Evolutionary conservation across 2,113 vertebrate genomes (phyloP).

Genomic region (Oreochromis aureus): DNA sequence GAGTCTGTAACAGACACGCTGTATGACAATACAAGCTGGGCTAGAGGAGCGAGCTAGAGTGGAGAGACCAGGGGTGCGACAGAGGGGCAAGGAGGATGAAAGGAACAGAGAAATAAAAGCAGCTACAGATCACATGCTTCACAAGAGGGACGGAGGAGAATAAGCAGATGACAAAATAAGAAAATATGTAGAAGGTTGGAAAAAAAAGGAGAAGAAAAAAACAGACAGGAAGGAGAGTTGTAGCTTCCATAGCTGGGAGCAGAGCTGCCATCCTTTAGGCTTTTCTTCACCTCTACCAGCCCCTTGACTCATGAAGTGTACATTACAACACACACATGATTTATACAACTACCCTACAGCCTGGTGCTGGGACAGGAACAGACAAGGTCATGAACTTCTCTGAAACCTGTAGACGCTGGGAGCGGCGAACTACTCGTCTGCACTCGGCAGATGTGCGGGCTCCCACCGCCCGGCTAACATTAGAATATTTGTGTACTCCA

Average conservation of each 20-base stretch:
- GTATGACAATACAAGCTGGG: constrained; percentile 1
- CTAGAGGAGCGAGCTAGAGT: not conserved
- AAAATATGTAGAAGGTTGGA: not conserved
- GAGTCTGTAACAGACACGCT: not conserved
- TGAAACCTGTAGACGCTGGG: not conserved
- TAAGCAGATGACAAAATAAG: not conserved
- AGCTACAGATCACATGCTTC: not conserved
- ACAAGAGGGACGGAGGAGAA: not conserved
- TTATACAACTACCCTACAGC: constrained; percentile 4
- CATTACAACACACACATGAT: not conserved
- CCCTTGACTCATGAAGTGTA: constrained; percentile 14
- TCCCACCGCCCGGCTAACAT: not conserved
- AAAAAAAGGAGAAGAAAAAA: not conserved
- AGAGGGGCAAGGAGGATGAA: not conserved
- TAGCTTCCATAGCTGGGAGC: not conserved
- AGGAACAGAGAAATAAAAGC: not conserved
- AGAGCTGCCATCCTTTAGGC: constrained; percentile 17
- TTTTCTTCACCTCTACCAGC: constrained; percentile 28
- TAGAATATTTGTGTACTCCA: constrained; percentile 1
- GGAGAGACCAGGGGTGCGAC: not conserved
- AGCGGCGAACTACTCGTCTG: constrained; percentile 6
- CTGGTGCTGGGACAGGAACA: not conserved
- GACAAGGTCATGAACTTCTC: constrained; percentile 42
- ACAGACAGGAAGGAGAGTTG: not conserved
- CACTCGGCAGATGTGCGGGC: not conserved